These are phyloP conservation scores for Phalacrocorax pelagicus DNA, from an alignment of 2,113 vertebrate species.

Conservation along the genomic window DNA sequence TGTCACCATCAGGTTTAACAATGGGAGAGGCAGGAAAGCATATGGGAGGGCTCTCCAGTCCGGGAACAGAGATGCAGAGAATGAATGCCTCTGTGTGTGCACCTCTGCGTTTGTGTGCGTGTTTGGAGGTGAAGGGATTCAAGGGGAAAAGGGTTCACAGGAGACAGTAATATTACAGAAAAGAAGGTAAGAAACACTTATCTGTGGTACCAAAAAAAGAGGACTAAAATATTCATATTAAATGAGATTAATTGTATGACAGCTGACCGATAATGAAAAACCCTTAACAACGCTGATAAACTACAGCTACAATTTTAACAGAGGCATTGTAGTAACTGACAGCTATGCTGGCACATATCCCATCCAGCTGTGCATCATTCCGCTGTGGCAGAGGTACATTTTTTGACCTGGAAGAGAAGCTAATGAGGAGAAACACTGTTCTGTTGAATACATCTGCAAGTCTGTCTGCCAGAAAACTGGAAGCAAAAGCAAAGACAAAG, in stretches of 20 bases:
- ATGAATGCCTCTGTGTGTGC: accelerated
- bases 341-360: neutral
- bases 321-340: neutral
- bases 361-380: neutral
- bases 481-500: neutral
- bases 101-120: accelerated
- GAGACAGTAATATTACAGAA: neutral
- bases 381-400: neutral
- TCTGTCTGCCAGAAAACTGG: neutral
- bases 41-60: neutral
- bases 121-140: neutral
- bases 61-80: neutral
- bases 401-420: constrained; percentile 1
- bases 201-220: neutral
- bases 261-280: neutral
- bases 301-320: neutral
- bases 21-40: neutral
- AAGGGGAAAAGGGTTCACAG: neutral
- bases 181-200: neutral
- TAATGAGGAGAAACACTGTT: neutral
- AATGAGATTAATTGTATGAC: neutral
- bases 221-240: neutral
- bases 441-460: neutral
- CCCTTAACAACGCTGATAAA: neutral
- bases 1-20: neutral